These are phyloP conservation scores for Pristionchus maxplancki DNA, from an alignment of 2,888 invertebrate genomes.

Conservation along the genomic window DNA sequence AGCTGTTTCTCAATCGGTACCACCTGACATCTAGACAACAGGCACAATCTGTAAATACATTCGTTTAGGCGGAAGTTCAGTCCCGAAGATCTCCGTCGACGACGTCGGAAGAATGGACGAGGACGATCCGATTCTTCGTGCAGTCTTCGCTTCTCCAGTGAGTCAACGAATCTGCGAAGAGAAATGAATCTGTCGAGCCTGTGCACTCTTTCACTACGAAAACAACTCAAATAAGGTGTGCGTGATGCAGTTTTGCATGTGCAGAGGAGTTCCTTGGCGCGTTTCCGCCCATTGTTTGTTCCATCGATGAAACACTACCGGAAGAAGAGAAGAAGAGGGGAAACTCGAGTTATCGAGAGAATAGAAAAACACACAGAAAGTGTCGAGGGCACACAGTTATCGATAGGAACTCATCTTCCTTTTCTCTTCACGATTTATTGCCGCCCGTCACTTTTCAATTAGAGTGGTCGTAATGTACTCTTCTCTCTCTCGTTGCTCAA, in stretches of 20 bases:
- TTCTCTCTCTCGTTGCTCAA: not conserved
- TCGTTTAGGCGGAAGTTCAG: not conserved
- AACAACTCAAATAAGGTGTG: not conserved
- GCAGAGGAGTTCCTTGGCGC: not conserved
- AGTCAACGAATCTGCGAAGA: not conserved
- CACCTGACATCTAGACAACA: not conserved
- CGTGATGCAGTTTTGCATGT: not conserved
- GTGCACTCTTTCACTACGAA: not conserved
- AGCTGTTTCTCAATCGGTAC: not conserved
- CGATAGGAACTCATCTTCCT: constrained; percentile 21
- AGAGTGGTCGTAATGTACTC: not conserved
- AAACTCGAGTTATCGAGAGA: constrained; percentile 21
- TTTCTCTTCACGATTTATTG: not conserved
- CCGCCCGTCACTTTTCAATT: not conserved
- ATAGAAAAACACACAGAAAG: constrained; percentile 5
- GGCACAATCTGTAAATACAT: not conserved
- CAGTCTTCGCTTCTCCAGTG: not conserved
- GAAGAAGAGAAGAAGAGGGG: not conserved
- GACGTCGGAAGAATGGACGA: not conserved
- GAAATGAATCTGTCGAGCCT: not conserved
- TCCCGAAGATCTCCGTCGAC: not conserved
- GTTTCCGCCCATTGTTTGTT: not conserved
- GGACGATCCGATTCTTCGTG: not conserved
- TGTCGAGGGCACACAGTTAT: constrained; percentile 10
- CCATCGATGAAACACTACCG: constrained; percentile 19